phyloP scores from a whole-genome alignment of 2,113 vertebrate genomes.

The Scytalopus superciliaris region DNA sequence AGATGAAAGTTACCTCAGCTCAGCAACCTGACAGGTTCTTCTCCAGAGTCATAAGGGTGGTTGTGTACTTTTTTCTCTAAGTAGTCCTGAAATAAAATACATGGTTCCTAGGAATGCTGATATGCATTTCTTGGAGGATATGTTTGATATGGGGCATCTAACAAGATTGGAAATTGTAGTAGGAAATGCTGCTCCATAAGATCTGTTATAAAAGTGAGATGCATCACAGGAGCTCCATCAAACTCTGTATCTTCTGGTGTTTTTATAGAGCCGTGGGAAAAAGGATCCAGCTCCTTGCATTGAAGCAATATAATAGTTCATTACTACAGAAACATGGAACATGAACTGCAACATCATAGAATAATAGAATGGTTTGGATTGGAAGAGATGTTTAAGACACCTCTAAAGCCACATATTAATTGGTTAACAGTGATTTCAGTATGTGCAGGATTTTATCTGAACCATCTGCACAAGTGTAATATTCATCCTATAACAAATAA shows the following conservation, averaged over 20 bases:
- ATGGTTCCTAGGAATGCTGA: background rate
- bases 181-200: background rate
- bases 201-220: background rate
- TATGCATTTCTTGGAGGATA: background rate
- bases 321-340: background rate
- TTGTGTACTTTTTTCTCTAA: background rate
- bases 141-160: background rate
- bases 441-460: background rate
- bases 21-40: background rate
- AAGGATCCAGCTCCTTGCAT: background rate
- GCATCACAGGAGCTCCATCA: background rate
- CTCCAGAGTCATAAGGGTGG: background rate
- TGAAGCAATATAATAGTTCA: background rate
- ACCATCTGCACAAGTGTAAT: background rate
- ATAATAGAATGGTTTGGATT: background rate
- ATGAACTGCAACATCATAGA: background rate
- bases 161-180: background rate
- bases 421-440: background rate
- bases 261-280: background rate
- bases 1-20: background rate
- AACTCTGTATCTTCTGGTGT: background rate
- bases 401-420: background rate
- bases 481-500: background rate
- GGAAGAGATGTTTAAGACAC: background rate
- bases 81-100: background rate